Percentiles rank a stretch among this genome's conserved stretches.
These are phyloP conservation scores for Guaruba guarouba DNA, from an alignment of 2,113 vertebrate genomes.

Conservation along the genomic window DNA sequence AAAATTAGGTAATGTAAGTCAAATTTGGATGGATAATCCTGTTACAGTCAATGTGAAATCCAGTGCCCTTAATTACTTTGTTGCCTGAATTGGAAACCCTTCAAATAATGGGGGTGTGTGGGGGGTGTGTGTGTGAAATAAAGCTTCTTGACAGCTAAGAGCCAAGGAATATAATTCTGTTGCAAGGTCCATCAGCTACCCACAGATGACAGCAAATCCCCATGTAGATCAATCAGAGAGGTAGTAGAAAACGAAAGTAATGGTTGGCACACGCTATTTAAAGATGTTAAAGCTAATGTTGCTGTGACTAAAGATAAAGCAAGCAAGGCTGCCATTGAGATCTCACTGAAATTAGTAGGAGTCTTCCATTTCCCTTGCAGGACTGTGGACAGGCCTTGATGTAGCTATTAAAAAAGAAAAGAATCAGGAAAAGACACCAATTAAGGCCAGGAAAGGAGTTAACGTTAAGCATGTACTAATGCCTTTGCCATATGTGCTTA, in stretches of 20 bases:
- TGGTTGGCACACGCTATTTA: slow-evolving; percentile 14
- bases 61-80: slow-evolving; percentile 57
- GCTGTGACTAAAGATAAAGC: not conserved
- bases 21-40: slow-evolving; percentile 47
- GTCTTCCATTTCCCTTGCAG: not conserved
- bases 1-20: slow-evolving; percentile 44
- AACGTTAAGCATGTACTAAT: not conserved
- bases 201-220: slow-evolving; percentile 7
- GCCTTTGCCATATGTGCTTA: not conserved
- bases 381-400: not conserved
- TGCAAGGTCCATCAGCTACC: slow-evolving; percentile 21
- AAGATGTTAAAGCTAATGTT: slow-evolving; percentile 11
- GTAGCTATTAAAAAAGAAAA: not conserved
- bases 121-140: not conserved
- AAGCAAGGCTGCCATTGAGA: not conserved
- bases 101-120: not conserved
- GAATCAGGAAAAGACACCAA: not conserved
- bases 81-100: slow-evolving; percentile 45
- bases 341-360: not conserved
- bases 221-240: not conserved
- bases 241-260: slow-evolving; percentile 18
- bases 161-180: slow-evolving; percentile 22
- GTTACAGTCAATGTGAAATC: slow-evolving; percentile 42
- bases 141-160: slow-evolving; percentile 15
- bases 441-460: not conserved